These are phyloP conservation scores for Stegophylla sp. DNA, from an alignment of 2,888 invertebrate genomes.

Conservation along the genomic window DNA sequence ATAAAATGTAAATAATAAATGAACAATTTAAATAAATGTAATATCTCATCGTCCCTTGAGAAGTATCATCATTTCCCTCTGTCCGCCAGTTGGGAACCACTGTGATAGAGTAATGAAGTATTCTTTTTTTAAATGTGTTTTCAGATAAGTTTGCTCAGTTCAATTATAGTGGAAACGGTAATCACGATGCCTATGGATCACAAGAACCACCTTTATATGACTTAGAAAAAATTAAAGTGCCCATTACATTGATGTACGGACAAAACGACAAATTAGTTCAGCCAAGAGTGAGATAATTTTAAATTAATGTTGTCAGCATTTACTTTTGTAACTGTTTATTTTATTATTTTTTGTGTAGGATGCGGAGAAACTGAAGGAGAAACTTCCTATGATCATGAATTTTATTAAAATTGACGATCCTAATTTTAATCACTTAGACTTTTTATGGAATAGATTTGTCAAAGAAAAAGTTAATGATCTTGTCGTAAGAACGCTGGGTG, in stretches of 20 bases:
- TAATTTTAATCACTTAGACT: not conserved
- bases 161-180: constrained; percentile 68
- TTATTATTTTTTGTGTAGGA: not conserved
- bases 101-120: no score
- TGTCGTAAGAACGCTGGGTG: not conserved
- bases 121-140: no score
- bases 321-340: not conserved
- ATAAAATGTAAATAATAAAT: no score
- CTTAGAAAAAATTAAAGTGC: constrained; percentile 69
- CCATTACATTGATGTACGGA: constrained; percentile 71
- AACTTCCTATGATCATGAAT: not conserved
- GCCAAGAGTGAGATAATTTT: constrained; percentile 66
- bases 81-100: no score
- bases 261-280: constrained; percentile 72
- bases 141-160: constrained; percentile 67
- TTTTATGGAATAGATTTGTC: not conserved
- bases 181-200: no score
- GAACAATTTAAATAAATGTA: no score
- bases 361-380: not conserved
- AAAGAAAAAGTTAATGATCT: not conserved
- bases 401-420: not conserved
- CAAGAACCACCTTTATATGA: constrained; percentile 70
- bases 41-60: no score
- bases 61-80: no score
- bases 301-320: no score